phyloP scores from a whole-genome alignment of 2,888 invertebrate genomes.

The Vanessa cardui region DNA sequence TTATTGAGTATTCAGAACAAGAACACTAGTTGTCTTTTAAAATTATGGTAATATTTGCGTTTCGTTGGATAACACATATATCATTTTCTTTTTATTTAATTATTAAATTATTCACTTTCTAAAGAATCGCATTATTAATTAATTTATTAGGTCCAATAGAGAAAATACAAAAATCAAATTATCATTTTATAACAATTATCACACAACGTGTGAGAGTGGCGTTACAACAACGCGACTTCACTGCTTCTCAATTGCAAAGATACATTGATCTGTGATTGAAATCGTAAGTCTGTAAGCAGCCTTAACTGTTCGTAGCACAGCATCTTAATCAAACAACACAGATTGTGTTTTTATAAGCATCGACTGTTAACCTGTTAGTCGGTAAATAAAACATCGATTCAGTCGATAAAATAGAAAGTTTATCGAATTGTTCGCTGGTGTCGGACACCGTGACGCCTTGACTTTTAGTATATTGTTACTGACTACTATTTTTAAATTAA shows the following conservation, averaged over 20 bases:
- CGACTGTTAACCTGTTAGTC: background rate
- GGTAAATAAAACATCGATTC: background rate
- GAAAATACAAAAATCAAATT: background rate
- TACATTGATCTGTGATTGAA: background rate
- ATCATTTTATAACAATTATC: background rate
- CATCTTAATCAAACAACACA: conserved; percentile 3
- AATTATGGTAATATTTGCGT: background rate
- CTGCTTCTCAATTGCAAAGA: background rate
- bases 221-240: background rate
- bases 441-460: background rate
- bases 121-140: background rate
- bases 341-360: background rate
- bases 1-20: no score
- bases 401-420: conserved; percentile 12
- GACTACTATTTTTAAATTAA: no score
- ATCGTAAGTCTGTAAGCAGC: background rate
- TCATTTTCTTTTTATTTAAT: background rate
- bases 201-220: background rate
- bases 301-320: conserved; percentile 3
- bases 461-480: background rate
- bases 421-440: background rate
- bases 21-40: no score
- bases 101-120: background rate
- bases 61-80: background rate
- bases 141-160: background rate